A percentile compares a stretch with the other conserved stretches of the same genome.
phyloP scores from a whole-genome alignment of 2,888 invertebrate genomes.

The Thera obeliscata region DNA sequence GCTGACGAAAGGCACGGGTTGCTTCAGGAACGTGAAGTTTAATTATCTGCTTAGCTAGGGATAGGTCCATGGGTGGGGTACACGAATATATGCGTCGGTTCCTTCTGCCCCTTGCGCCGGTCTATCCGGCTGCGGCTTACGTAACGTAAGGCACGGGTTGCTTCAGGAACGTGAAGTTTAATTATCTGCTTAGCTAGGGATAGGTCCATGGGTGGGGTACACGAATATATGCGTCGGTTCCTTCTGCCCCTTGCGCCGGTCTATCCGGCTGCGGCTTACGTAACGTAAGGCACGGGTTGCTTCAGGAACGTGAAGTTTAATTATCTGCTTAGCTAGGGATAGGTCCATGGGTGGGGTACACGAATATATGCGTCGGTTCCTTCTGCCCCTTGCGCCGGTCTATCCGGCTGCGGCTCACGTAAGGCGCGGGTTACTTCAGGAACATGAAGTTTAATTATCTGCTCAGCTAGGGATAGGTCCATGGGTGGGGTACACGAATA shows the following conservation, averaged over 20 bases:
- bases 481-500: constrained; percentile 8
- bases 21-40: constrained; percentile 51
- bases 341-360: constrained; percentile 1
- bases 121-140: constrained; percentile 48
- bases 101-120: constrained; percentile 20
- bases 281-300: constrained; percentile 65
- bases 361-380: constrained; percentile 8
- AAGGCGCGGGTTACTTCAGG: constrained; percentile 61
- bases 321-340: too few relatives aligned
- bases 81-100: constrained; percentile 8
- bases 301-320: constrained; percentile 49
- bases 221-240: constrained; percentile 10
- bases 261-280: constrained; percentile 48
- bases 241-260: constrained; percentile 25
- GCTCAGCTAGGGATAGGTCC: too few relatives aligned
- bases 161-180: constrained; percentile 49
- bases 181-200: too few relatives aligned
- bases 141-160: constrained; percentile 66
- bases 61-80: constrained; percentile 1
- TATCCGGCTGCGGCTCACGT: constrained; percentile 52
- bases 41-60: too few relatives aligned
- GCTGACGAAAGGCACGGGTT: constrained; percentile 65
- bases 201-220: background rate
- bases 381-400: constrained; percentile 30
- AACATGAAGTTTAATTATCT: too few relatives aligned